phyloP scores from a whole-genome alignment of 2,113 vertebrate species.

The Psophia crepitans region DNA sequence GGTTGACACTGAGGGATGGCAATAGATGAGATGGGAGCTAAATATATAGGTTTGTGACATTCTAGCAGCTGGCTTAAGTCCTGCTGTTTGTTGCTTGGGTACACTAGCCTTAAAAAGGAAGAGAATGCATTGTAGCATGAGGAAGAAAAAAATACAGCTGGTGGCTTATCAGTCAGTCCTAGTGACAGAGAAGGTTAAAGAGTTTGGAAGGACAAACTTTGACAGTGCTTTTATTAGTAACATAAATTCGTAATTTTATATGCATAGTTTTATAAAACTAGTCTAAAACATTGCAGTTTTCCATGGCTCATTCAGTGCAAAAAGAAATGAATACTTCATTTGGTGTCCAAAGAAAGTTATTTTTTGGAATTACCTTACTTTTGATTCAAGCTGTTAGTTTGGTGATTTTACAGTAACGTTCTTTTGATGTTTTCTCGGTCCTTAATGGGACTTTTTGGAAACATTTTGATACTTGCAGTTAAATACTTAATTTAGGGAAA shows the following conservation, averaged over 20 bases:
- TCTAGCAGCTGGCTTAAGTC: conserved; percentile 66
- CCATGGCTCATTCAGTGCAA: rapidly evolving
- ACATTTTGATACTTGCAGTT: background rate
- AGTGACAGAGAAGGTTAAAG: conserved; percentile 88
- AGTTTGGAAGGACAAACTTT: conserved; percentile 62
- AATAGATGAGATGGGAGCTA: conserved; percentile 73
- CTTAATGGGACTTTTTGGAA: background rate
- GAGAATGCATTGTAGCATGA: conserved; percentile 78
- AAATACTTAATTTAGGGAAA: background rate
- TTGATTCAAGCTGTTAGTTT: background rate
- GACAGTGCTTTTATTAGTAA: conserved; percentile 21
- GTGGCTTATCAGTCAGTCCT: conserved; percentile 80
- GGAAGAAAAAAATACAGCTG: conserved; percentile 73
- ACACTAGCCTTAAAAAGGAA: conserved; percentile 80
- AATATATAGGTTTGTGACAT: conserved; percentile 73
- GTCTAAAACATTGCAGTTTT: background rate
- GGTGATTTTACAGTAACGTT: background rate
- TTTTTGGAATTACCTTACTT: background rate
- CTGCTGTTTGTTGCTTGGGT: conserved; percentile 66
- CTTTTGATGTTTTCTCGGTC: background rate
- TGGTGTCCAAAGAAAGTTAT: background rate
- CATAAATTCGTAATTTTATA: background rate
- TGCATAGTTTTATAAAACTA: background rate
- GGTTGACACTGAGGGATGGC: conserved; percentile 50
- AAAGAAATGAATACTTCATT: background rate